These are phyloP conservation scores for Brachycybe producta DNA, from an alignment of 2,888 invertebrate genomes.

Conservation along the genomic window DNA sequence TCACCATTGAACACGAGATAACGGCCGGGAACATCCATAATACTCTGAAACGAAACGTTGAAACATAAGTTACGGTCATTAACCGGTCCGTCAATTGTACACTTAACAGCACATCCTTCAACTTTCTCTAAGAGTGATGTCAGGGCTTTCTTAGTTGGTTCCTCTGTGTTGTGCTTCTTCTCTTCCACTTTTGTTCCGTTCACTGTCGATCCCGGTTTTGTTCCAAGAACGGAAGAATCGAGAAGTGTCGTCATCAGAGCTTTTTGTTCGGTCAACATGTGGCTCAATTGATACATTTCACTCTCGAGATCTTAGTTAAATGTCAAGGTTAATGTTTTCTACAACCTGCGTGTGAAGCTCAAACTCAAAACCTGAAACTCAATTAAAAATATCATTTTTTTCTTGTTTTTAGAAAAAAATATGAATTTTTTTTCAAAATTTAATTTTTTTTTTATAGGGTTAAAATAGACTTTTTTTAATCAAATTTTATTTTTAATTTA, in stretches of 20 bases:
- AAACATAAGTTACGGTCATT: neutral
- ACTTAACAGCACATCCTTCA: constrained; percentile 50
- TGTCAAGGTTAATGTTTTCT: neutral
- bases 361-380: no score
- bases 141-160: constrained; percentile 50
- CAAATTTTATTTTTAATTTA: no score
- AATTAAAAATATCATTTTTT: no score
- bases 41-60: constrained; percentile 38
- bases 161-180: constrained; percentile 62
- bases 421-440: no score
- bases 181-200: constrained; percentile 33
- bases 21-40: constrained; percentile 61
- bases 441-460: no score
- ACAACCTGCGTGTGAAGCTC: no score
- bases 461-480: no score
- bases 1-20: constrained; percentile 82
- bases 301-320: constrained; percentile 64
- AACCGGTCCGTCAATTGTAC: neutral
- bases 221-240: constrained; percentile 36
- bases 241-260: constrained; percentile 60
- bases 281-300: constrained; percentile 95
- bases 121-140: constrained; percentile 44
- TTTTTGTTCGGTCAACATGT: constrained; percentile 83
- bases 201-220: constrained; percentile 28
- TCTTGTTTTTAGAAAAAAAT: no score